Evolutionary conservation across 2,888 invertebrate species (phyloP).

Genomic region (Idaea biselata): DNA sequence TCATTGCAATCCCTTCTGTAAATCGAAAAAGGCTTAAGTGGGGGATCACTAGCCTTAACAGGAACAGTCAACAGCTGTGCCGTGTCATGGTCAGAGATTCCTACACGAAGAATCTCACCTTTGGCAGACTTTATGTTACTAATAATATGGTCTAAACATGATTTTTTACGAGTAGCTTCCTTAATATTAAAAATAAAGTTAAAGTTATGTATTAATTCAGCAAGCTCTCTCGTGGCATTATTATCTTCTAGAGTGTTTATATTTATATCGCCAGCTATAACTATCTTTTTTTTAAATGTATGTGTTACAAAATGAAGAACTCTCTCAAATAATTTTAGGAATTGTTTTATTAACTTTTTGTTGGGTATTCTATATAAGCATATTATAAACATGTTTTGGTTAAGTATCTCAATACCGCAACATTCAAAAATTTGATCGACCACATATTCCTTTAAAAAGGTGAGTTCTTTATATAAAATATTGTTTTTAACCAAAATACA

Average conservation of each 20-base stretch:
- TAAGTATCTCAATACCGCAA: constrained; percentile 2
- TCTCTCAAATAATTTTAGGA: background rate
- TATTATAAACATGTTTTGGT: background rate
- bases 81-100: too few species aligned
- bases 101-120: too few species aligned
- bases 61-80: too few species aligned
- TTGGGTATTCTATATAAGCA: constrained; percentile 7
- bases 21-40: too few species aligned
- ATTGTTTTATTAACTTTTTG: background rate
- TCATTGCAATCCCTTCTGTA: too few species aligned
- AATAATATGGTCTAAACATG: too few species aligned
- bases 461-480: background rate
- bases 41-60: too few species aligned
- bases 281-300: constrained; percentile 6
- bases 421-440: background rate
- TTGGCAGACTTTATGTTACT: too few species aligned
- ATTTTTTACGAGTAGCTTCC: too few species aligned
- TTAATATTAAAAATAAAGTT: too few species aligned
- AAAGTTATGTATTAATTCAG: too few species aligned
- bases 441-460: background rate
- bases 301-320: background rate
- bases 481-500: constrained; percentile 5
- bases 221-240: too few species aligned
- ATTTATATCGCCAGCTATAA: constrained; percentile 5
- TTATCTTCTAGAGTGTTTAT: background rate